A percentile compares a stretch with the other conserved stretches of the same genome.
Evolutionary conservation across 2,797 vertebrate species (phyloP).

Genomic region (Heliangelus exortis): DNA sequence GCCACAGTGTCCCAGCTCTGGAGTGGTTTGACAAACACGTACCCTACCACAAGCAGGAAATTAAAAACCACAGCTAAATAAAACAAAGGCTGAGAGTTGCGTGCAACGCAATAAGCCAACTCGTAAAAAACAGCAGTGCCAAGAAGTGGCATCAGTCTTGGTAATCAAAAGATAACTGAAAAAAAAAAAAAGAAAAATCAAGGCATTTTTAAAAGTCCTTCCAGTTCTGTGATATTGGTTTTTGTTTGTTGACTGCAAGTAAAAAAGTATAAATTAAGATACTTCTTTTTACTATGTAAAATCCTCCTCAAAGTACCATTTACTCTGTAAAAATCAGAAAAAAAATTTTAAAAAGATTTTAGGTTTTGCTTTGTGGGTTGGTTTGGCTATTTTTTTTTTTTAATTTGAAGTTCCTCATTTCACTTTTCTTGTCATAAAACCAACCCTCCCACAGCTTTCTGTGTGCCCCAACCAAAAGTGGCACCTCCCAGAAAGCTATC

Average conservation of each 20-base stretch:
- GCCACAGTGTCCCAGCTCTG: not conserved
- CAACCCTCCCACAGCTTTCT: not conserved
- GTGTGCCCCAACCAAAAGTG: not conserved
- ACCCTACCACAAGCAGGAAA: constrained; percentile 29
- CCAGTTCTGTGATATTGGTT: not conserved
- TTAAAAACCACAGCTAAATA: constrained; percentile 22
- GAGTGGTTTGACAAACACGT: not conserved
- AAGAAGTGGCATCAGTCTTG: not conserved
- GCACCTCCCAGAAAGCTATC: not conserved
- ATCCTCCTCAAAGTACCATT: not conserved
- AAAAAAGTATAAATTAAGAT: not conserved
- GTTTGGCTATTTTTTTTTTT: not conserved
- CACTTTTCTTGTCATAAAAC: not conserved
- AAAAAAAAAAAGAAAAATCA: not conserved
- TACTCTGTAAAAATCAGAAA: not conserved
- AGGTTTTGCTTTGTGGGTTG: too few species aligned
- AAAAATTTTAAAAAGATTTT: not conserved
- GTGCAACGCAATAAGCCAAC: not conserved
- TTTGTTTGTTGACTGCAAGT: not conserved
- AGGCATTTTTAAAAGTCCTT: not conserved
- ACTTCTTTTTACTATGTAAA: not conserved
- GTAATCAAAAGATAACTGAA: not conserved
- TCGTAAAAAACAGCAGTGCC: not conserved
- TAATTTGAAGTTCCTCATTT: not conserved
- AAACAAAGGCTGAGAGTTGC: not conserved